Conservation (phyloP, 2,113 vertebrate genomes). For the Tilapia sparmanii region DNA sequence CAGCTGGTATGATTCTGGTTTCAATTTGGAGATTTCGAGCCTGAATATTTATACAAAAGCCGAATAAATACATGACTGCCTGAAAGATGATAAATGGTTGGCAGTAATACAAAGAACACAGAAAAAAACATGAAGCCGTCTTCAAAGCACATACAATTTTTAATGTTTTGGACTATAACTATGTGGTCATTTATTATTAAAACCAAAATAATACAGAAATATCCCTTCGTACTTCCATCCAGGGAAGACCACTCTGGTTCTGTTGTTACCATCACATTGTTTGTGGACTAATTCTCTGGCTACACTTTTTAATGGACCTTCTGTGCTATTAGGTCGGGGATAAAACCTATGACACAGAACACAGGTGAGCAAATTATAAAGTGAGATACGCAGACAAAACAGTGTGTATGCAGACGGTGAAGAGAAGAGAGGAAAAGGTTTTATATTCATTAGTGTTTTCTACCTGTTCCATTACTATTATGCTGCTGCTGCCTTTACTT, state of each 20-base stretch:
- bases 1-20: neutral
- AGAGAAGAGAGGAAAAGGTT: neutral
- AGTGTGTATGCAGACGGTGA: neutral
- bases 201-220: neutral
- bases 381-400: neutral
- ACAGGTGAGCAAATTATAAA: neutral
- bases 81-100: neutral
- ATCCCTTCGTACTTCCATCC: neutral
- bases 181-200: neutral
- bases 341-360: neutral
- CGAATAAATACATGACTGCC: neutral
- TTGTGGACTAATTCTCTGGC: neutral
- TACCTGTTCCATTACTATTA: slow-evolving; percentile 24
- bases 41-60: neutral
- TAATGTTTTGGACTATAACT: neutral
- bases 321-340: neutral
- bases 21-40: neutral
- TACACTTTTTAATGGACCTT: slow-evolving; percentile 26
- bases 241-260: neutral
- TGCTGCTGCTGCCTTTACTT: slow-evolving; percentile 27
- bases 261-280: neutral
- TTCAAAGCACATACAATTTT: neutral
- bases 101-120: neutral
- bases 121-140: neutral
- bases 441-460: slow-evolving; percentile 49